These are phyloP conservation scores for Scomber scombrus DNA, from an alignment of 2,113 vertebrate species.

Conservation along the genomic window DNA sequence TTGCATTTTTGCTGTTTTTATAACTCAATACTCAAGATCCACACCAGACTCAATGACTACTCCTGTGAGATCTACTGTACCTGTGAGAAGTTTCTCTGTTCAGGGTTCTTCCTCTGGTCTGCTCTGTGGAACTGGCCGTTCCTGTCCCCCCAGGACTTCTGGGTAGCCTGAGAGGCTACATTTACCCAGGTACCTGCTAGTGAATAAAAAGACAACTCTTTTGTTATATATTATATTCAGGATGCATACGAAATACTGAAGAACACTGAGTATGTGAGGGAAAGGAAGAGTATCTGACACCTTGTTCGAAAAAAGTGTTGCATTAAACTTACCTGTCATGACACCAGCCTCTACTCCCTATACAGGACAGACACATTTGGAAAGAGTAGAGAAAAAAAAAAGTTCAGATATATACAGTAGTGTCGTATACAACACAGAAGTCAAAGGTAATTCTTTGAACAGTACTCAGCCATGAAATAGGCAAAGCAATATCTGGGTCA, in stretches of 20 bases:
- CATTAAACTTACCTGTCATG: conserved; percentile 86
- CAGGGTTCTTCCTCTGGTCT: conserved; percentile 87
- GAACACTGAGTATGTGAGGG: neutral
- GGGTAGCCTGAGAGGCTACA: conserved; percentile 90
- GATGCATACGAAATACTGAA: neutral
- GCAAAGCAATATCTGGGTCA: too few species aligned
- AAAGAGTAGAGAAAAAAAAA: conserved; percentile 14
- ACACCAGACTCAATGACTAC: neutral
- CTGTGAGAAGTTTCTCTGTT: conserved; percentile 90
- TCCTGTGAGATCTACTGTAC: conserved; percentile 75
- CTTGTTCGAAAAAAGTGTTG: neutral
- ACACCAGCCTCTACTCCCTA: conserved; percentile 90
- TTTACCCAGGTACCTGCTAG: conserved; percentile 89
- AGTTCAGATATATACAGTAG: neutral
- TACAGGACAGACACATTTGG: conserved; percentile 53
- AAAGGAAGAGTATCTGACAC: neutral
- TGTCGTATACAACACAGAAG: neutral
- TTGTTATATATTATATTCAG: neutral
- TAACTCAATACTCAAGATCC: neutral
- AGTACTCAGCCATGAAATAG: too few species aligned
- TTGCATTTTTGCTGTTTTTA: neutral
- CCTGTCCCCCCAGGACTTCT: conserved; percentile 92
- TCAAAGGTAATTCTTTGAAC: neutral
- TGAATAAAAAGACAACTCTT: conserved; percentile 35
- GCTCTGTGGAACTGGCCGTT: conserved; percentile 87